Conservation (phyloP, 2,797 vertebrate genomes). For the Zenarchopterus dispar region DNA sequence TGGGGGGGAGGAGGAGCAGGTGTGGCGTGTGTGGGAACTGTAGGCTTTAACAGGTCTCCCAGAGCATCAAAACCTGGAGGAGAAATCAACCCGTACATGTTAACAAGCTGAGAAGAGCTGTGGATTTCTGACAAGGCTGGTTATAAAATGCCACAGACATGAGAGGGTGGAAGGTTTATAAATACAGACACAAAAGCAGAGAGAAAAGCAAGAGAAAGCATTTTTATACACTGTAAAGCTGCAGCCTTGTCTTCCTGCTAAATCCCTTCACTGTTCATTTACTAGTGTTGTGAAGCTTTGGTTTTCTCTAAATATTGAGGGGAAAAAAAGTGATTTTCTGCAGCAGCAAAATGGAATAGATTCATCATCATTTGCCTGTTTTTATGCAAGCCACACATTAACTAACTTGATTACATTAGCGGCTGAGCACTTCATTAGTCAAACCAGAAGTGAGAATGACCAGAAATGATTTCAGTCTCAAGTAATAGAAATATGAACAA, state of each 20-base stretch:
- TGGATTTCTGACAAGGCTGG: neutral
- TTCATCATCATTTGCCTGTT: slow-evolving; percentile 2
- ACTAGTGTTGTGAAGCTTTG: too few relatives aligned
- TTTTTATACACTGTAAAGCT: too few relatives aligned
- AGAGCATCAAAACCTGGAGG: slow-evolving; percentile 80
- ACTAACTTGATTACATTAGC: neutral
- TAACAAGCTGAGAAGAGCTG: neutral
- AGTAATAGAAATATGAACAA: neutral
- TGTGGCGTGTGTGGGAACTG: slow-evolving; percentile 78
- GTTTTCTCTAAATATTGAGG: too few relatives aligned
- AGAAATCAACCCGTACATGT: slow-evolving; percentile 4
- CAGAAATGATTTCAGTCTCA: neutral
- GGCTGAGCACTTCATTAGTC: neutral
- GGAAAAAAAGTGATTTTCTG: neutral
- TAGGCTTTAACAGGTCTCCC: slow-evolving; percentile 87
- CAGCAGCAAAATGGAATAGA: neutral
- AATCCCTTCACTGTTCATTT: too few relatives aligned
- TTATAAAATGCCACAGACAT: neutral
- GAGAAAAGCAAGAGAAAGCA: neutral
- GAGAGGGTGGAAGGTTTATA: neutral
- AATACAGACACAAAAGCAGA: neutral
- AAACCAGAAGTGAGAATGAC: too few relatives aligned
- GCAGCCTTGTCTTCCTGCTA: too few relatives aligned
- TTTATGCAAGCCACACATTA: neutral
- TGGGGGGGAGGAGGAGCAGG: slow-evolving; percentile 73